These are phyloP conservation scores for Rhea americana DNA, from an alignment of 2,113 vertebrate genomes.

Conservation along the genomic window DNA sequence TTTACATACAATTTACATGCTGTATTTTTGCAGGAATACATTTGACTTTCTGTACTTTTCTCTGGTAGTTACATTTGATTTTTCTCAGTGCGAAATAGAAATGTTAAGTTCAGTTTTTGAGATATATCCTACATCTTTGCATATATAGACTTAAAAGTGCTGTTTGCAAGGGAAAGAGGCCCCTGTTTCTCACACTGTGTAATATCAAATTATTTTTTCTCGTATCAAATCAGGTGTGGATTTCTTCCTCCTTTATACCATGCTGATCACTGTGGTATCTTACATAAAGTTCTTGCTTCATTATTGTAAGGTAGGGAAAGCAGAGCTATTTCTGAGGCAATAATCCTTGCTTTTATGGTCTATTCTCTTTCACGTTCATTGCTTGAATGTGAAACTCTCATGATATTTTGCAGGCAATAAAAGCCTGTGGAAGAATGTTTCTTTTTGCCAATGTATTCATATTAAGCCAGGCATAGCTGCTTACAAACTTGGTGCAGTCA, in stretches of 20 bases:
- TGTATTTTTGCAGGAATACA: slow-evolving; percentile 3
- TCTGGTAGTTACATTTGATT: slow-evolving; percentile 19
- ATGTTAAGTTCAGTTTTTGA: background rate
- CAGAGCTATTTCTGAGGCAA: slow-evolving; percentile 63
- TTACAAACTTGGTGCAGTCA: background rate
- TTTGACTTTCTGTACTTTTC: slow-evolving; percentile 26
- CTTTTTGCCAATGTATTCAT: slow-evolving; percentile 5
- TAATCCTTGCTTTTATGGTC: slow-evolving; percentile 64
- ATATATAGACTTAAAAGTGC: background rate
- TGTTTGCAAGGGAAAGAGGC: background rate
- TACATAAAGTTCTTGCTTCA: slow-evolving; percentile 28
- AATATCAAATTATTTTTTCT: background rate
- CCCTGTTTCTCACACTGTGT: background rate
- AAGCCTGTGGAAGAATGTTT: slow-evolving; percentile 34
- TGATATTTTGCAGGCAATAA: slow-evolving; percentile 65
- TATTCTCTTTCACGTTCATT: slow-evolving; percentile 51
- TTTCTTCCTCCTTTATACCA: slow-evolving; percentile 15
- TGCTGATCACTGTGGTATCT: slow-evolving; percentile 22
- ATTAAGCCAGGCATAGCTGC: slow-evolving; percentile 25
- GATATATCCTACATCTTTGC: background rate
- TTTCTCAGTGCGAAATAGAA: background rate
- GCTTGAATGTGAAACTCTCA: slow-evolving; percentile 58
- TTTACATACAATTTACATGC: slow-evolving; percentile 29
- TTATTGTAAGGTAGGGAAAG: slow-evolving; percentile 51
- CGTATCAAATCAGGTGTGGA: background rate